A percentile compares a stretch with the other conserved stretches of the same genome.
Conservation (phyloP, 2,113 vertebrate species). For the Mus spicilegus region DNA sequence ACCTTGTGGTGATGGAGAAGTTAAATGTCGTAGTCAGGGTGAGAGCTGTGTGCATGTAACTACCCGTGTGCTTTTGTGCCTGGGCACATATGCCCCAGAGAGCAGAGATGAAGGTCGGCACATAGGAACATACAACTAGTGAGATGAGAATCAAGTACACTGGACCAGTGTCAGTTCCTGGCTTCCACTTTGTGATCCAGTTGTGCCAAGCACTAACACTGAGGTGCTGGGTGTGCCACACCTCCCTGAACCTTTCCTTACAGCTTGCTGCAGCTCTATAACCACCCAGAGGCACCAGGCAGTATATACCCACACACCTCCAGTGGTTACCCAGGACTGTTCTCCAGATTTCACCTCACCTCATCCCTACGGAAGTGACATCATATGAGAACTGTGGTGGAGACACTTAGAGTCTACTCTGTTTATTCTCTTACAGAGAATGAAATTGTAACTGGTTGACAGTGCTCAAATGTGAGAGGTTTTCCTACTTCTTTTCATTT, state of each 20-base stretch:
- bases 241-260: neutral
- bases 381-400: neutral
- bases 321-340: neutral
- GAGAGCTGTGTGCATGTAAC: neutral
- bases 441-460: conserved; percentile 35
- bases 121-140: neutral
- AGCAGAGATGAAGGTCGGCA: neutral
- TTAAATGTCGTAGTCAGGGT: neutral
- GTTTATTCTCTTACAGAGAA: conserved; percentile 9
- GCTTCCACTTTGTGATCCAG: neutral
- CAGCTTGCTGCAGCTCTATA: conserved; percentile 21
- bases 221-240: neutral
- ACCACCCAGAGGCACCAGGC: conserved; percentile 40
- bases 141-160: conserved; percentile 10
- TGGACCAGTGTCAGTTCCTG: neutral
- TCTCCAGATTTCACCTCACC: neutral
- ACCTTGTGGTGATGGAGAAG: neutral
- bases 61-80: neutral
- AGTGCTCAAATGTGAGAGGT: conserved; percentile 6
- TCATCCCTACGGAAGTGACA: neutral
- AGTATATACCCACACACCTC: neutral
- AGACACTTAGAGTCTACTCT: conserved; percentile 20
- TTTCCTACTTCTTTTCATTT: conserved; percentile 46
- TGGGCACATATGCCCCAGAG: neutral
- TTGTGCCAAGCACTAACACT: conserved; percentile 1